Base-by-base conservation (phyloP, 2,888 invertebrate species). In the Thecocarcelia acutangulata region DNA sequence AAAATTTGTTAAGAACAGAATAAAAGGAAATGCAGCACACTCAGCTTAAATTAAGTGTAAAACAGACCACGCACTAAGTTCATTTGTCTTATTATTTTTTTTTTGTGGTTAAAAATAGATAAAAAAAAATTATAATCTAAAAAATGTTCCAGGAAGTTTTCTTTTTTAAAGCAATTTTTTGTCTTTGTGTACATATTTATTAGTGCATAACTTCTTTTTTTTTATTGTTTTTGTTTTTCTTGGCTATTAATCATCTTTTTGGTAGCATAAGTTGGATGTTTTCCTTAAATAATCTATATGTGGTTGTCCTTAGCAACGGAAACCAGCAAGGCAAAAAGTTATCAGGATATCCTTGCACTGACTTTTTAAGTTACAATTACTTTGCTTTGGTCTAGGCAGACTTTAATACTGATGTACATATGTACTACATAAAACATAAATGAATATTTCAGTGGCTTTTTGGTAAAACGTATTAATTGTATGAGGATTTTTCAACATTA, bases 211-310 rank as follows among this genome's bases (percentile, higher is more conserved):
- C 56, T 70, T 73, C 3, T 59, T 21, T 12, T 15, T 42, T 58
- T 58, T n/a, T n/a, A 5, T 63, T 42, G 37, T 59, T 59, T n/a
- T 73, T 64, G 15, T 78, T 75, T 17, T 42, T 74, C 28, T 40
- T 61, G 78, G 82, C 88, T 89, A 89, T 88, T 88, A 88, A 88
- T 88, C 88, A 88, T 89, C 86, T 88, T 87, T 33, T 87, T 86
- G 86, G 85, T 86, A 87, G 86, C 87, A 85, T 87, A 87, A 80
- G 85, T 87, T 87, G 77, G 80, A 86, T 86, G 88, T 84, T 86
- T 84, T 85, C 54, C 54, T 61, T 73, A 69, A 69, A 69, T 66
- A 70, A 70, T 78, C 52, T 69, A 13, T 42, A 28, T 84, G 42
- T 66, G 68, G 63, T 69, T 40, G 64, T 66, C 77, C 63, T 64